These are phyloP conservation scores for Lymantria monacha DNA, from an alignment of 2,888 invertebrate genomes.

Conservation along the genomic window DNA sequence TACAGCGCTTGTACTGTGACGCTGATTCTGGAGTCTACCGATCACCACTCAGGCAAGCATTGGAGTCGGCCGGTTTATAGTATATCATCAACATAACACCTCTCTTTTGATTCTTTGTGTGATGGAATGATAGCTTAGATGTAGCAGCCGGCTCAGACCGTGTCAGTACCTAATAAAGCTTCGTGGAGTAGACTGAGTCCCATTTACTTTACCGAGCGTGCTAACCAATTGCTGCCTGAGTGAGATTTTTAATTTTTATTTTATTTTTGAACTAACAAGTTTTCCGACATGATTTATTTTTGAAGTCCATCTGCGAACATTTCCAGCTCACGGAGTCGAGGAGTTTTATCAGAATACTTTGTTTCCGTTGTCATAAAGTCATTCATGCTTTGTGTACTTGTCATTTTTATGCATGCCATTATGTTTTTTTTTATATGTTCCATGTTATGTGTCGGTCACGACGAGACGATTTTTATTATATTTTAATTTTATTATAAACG, in stretches of 20 bases:
- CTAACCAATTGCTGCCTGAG: conserved; percentile 82
- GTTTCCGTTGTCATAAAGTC: conserved; percentile 34
- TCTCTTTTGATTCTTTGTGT: conserved; percentile 71
- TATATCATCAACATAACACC: conserved; percentile 74
- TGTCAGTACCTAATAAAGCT: conserved; percentile 50
- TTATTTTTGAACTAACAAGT: conserved; percentile 58
- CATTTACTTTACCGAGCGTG: conserved; percentile 52
- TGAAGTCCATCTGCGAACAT: conserved; percentile 72
- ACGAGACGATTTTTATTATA: conserved; percentile 42
- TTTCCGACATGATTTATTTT: conserved; percentile 73
- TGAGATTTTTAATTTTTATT: conserved; percentile 64
- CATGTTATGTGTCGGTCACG: conserved; percentile 54
- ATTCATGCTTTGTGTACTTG: conserved; percentile 58
- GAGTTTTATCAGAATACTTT: conserved; percentile 35
- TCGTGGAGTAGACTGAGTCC: conserved; percentile 53
- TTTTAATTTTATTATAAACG: conserved; percentile 45
- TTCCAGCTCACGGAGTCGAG: conserved; percentile 28
- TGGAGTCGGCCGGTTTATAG: conserved; percentile 81
- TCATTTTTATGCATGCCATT: conserved; percentile 70
- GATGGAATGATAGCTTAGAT: conserved; percentile 77
- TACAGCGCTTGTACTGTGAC: conserved; percentile 89
- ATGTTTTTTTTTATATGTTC: conserved; percentile 63
- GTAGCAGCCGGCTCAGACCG: conserved; percentile 53
- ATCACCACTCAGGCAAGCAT: conserved; percentile 90
- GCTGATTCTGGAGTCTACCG: conserved; percentile 88